Conservation (phyloP, 2,888 invertebrate genomes). For the Mimumesa dahlbomi region DNA sequence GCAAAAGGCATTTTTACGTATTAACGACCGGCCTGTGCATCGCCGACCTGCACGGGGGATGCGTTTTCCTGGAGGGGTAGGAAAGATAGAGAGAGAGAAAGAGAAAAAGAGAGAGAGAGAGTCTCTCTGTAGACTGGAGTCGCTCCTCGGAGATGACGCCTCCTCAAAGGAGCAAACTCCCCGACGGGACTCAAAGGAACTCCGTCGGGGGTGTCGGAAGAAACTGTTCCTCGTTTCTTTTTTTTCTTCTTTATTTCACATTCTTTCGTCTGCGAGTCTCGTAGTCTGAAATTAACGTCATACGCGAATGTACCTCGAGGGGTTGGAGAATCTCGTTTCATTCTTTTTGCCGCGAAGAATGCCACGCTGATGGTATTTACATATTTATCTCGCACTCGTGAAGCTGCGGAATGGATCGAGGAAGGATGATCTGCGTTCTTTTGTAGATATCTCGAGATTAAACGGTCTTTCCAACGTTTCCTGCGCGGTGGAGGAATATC, state of each 20-base stretch:
- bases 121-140: neutral
- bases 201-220: neutral
- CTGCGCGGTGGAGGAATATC: too few species aligned
- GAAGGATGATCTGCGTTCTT: too few species aligned
- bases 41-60: slow-evolving; percentile 55
- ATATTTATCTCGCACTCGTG: too few species aligned
- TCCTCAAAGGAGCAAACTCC: slow-evolving; percentile 4
- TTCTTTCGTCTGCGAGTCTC: slow-evolving; percentile 1
- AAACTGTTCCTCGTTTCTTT: neutral
- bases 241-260: too few species aligned
- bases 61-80: slow-evolving; percentile 44
- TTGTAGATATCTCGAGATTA: too few species aligned
- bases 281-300: neutral
- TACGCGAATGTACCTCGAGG: neutral
- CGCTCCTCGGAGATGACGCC: slow-evolving; percentile 8
- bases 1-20: slow-evolving; percentile 73
- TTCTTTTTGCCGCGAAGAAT: too few species aligned
- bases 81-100: too few species aligned
- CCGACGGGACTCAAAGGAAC: slow-evolving; percentile 3
- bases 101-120: too few species aligned
- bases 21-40: slow-evolving; percentile 73
- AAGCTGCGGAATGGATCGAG: too few species aligned
- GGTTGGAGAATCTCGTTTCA: neutral
- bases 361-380: too few species aligned
- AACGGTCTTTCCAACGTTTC: too few species aligned